A percentile compares a stretch with the other conserved stretches of the same genome.
These are phyloP conservation scores for Chionodraco myersi DNA, from an alignment of 2,113 vertebrate species.

Conservation along the genomic window DNA sequence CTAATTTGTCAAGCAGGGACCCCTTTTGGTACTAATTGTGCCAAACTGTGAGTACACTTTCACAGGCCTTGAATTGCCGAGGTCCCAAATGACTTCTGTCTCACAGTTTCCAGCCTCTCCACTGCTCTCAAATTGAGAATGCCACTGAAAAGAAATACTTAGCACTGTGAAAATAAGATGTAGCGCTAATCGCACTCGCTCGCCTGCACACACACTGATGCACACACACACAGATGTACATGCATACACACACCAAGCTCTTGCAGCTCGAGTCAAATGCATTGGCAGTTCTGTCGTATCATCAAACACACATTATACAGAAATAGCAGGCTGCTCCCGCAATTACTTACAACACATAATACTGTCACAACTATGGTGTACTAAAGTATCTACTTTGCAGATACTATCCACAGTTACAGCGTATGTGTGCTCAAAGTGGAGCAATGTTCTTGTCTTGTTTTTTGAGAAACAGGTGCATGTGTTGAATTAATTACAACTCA, in stretches of 20 bases:
- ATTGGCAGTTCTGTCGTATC: constrained; percentile 8
- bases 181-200: constrained; percentile 22
- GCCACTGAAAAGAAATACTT: constrained; percentile 61
- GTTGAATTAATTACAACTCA: not conserved
- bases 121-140: constrained; percentile 53
- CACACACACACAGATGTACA: not conserved
- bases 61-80: constrained; percentile 67
- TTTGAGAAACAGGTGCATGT: not conserved
- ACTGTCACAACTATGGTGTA: not conserved
- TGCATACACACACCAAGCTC: constrained; percentile 37
- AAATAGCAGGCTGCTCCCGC: constrained; percentile 4
- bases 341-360: constrained; percentile 9
- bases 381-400: not conserved
- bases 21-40: constrained; percentile 79
- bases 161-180: constrained; percentile 59
- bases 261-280: constrained; percentile 20
- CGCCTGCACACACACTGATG: not conserved
- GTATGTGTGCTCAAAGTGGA: not conserved
- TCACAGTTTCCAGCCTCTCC: constrained; percentile 62
- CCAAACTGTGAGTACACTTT: constrained; percentile 80
- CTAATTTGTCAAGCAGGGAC: constrained; percentile 81
- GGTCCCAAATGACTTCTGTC: constrained; percentile 71
- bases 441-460: not conserved
- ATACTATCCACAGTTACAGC: too few species aligned
- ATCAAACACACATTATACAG: constrained; percentile 14